phyloP scores from a whole-genome alignment of 2,797 vertebrate species.

The Melanotaenia parkinsoni region DNA sequence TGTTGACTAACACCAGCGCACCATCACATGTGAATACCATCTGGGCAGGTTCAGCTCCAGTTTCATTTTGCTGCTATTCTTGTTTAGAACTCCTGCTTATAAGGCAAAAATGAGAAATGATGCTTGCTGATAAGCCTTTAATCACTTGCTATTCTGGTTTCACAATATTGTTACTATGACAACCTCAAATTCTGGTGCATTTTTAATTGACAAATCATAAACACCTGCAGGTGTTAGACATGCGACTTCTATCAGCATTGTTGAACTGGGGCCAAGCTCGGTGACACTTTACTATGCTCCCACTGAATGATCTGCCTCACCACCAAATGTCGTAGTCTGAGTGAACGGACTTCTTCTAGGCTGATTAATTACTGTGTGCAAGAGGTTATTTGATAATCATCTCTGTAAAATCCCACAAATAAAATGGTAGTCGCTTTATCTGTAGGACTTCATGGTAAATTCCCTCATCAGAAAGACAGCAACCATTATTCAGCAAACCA shows the following conservation, averaged over 20 bases:
- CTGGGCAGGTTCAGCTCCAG: too few species aligned
- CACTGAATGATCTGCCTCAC: conserved; percentile 42
- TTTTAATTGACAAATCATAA: conserved; percentile 48
- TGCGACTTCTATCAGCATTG: conserved; percentile 37
- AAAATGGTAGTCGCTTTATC: conserved; percentile 20
- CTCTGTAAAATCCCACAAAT: conserved; percentile 52
- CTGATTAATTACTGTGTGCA: conserved; percentile 73
- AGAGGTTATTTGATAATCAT: conserved; percentile 74
- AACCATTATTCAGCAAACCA: conserved; percentile 65
- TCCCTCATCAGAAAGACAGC: conserved; percentile 47
- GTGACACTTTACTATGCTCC: conserved; percentile 55
- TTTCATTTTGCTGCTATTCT: neutral
- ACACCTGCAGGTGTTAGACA: conserved; percentile 39
- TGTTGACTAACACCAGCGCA: too few species aligned
- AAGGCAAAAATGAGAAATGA: conserved; percentile 10
- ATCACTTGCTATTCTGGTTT: conserved; percentile 7
- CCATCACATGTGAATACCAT: too few species aligned
- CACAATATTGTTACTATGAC: conserved; percentile 24
- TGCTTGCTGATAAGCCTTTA: conserved; percentile 8
- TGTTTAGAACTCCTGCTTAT: neutral
- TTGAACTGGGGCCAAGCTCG: conserved; percentile 43
- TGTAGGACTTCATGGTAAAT: conserved; percentile 39
- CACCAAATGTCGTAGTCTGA: conserved; percentile 62
- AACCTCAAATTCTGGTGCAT: conserved; percentile 25
- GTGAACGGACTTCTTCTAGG: conserved; percentile 46